Conservation (phyloP, 1,140 invertebrate species). For the Listronotus oregonensis region DNA sequence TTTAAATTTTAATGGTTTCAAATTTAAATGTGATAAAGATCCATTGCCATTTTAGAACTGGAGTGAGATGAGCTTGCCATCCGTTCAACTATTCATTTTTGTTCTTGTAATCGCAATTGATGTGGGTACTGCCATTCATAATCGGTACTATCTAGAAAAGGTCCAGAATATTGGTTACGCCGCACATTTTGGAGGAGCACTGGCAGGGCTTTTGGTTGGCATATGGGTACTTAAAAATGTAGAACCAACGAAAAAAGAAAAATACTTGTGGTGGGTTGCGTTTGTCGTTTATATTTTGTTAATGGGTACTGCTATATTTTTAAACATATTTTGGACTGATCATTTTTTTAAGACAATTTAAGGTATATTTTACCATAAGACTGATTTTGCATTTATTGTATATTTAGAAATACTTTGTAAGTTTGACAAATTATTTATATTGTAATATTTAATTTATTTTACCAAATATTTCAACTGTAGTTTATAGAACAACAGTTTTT, state of each 20-base stretch:
- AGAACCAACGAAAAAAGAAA: slow-evolving; percentile 83
- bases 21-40: too few species aligned
- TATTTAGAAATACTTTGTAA: too few species aligned
- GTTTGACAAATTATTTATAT: too few species aligned
- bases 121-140: slow-evolving; percentile 82
- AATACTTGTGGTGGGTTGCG: slow-evolving; percentile 73
- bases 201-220: slow-evolving; percentile 85
- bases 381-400: too few species aligned
- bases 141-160: slow-evolving; percentile 70
- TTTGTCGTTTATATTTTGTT: slow-evolving; percentile 20
- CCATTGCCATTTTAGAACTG: slow-evolving; percentile 85
- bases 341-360: slow-evolving; percentile 7
- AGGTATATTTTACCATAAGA: too few species aligned
- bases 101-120: slow-evolving; percentile 65
- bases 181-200: slow-evolving; percentile 82
- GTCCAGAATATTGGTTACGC: slow-evolving; percentile 75
- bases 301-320: slow-evolving; percentile 18
- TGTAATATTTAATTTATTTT: too few species aligned
- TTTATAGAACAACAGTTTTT: too few species aligned
- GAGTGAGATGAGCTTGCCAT: slow-evolving; percentile 87
- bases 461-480: too few species aligned
- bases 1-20: too few species aligned
- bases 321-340: slow-evolving; percentile 21
- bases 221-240: slow-evolving; percentile 89
- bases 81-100: slow-evolving; percentile 78